A percentile compares a stretch with the other conserved stretches of the same genome.
These are phyloP conservation scores for Buceros bicornis DNA, from an alignment of 2,797 vertebrate species.

Conservation along the genomic window DNA sequence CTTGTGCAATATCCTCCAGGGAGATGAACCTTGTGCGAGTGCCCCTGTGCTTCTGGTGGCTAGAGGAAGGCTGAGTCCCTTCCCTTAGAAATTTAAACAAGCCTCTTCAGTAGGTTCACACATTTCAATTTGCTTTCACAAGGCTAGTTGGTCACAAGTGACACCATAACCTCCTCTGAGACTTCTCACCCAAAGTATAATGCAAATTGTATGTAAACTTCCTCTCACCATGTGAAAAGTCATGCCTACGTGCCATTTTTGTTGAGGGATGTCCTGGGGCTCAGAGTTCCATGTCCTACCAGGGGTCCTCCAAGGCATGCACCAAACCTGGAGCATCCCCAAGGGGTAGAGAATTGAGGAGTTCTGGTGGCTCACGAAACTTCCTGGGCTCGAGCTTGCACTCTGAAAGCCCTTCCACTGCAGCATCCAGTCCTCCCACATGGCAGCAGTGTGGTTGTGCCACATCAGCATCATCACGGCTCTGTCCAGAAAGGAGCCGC, in stretches of 20 bases:
- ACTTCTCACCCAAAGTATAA: neutral
- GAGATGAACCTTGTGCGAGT: neutral
- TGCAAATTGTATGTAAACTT: constrained; percentile 35
- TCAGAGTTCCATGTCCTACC: neutral
- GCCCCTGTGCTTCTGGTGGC: neutral
- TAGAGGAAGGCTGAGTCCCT: neutral
- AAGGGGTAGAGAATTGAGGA: neutral
- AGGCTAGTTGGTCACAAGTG: neutral
- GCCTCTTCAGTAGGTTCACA: neutral
- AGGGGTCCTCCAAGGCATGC: accelerated
- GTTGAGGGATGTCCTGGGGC: neutral
- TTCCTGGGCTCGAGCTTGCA: neutral
- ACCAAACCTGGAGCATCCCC: neutral
- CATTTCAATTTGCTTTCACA: neutral
- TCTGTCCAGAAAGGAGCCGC: neutral
- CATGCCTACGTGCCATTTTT: neutral
- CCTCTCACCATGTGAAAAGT: neutral
- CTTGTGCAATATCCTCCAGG: neutral
- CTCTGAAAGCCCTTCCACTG: neutral
- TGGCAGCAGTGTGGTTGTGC: neutral
- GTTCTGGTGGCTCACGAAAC: neutral
- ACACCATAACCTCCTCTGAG: neutral
- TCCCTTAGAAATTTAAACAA: neutral
- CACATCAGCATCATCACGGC: neutral
- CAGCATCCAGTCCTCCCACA: neutral